Evolutionary conservation across 2,113 vertebrate species (phyloP), one percentile per base, ranked within the genome.

Genomic region (Colinus virginianus): DNA sequence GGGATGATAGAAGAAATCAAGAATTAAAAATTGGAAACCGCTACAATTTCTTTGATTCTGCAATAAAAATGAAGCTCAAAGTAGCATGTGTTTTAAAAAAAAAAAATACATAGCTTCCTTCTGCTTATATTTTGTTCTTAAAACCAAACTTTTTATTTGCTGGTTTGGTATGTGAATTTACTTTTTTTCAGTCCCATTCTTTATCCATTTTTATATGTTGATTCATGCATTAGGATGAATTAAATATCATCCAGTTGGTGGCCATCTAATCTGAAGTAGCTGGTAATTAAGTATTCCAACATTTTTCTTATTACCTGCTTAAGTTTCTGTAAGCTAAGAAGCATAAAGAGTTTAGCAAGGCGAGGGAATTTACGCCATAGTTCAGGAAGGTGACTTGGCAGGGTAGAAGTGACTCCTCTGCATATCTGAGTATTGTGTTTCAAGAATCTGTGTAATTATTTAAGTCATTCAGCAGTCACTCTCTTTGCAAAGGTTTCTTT

Each of bases 291-390:
- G 45, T 92, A 82, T 87, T 92, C 84, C 69, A 62, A 56, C 34
- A 55, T 76, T 87, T 93, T 77, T 70, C n/a, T 94, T 82, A 84
- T 90, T 93, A 66, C 75, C 48, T 92, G 49, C 78, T 88, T 82
- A 82, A 79, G 63, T 92, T 93, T 82, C 61, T 71, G 69, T 87
- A 76, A 93, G 67, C n/a, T 51, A 58, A 88, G 67, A 74, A 42
- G 48, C 62, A 58, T 34, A 40, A 82, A 48, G 67, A 56, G 68
- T 76, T 87, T 1, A 40, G 55, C 56, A 59, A 82, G 70, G 59
- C 21, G 42, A 38, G n/a, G 59, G 81, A 90, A 87, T 85, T 88
- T 78, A 46, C 40, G 64, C 58, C 2, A 1, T 5, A 34, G 78
- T 19, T 90, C 55, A 58, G 49, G 78, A 67, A 76, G 68, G 87